Percentiles rank a stretch among this genome's conserved stretches.
These are phyloP conservation scores for Quadriops clusia DNA, from an alignment of 2,888 invertebrate genomes.

Conservation along the genomic window DNA sequence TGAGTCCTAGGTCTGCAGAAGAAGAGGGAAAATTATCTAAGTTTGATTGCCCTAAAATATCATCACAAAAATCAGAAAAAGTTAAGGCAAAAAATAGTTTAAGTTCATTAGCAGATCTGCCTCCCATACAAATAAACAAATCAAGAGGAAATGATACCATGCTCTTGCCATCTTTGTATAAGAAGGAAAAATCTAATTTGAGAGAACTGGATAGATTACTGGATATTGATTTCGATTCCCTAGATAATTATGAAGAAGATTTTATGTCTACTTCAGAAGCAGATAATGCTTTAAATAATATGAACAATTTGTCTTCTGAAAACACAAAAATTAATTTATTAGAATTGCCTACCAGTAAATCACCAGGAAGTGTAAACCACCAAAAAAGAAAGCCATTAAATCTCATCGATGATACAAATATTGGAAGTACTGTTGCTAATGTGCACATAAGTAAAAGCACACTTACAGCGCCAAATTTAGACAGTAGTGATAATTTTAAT, in stretches of 20 bases:
- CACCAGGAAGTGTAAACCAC: too few species aligned
- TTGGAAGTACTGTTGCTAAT: neutral
- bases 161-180: slow-evolving; percentile 31
- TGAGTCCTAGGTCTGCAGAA: slow-evolving; percentile 18
- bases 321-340: slow-evolving; percentile 6
- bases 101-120: slow-evolving; percentile 28
- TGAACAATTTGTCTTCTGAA: neutral
- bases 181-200: slow-evolving; percentile 27
- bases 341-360: too few species aligned
- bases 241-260: slow-evolving; percentile 33
- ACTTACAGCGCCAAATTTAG: too few species aligned
- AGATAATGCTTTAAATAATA: slow-evolving; percentile 14
- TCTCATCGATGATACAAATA: neutral
- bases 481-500: slow-evolving; percentile 1
- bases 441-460: too few species aligned
- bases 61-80: slow-evolving; percentile 24
- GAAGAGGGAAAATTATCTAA: slow-evolving; percentile 19
- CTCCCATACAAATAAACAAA: slow-evolving; percentile 27
- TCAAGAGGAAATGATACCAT: slow-evolving; percentile 23
- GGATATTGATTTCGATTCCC: slow-evolving; percentile 21
- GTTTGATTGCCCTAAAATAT: slow-evolving; percentile 15
- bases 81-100: slow-evolving; percentile 26
- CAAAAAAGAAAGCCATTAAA: slow-evolving; percentile 4
- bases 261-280: slow-evolving; percentile 28
- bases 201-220: slow-evolving; percentile 29